Evolutionary conservation across 2,113 vertebrate species (phyloP), one percentile per base, ranked within the genome.

Genomic region (Poeciliopsis retropinna): DNA sequence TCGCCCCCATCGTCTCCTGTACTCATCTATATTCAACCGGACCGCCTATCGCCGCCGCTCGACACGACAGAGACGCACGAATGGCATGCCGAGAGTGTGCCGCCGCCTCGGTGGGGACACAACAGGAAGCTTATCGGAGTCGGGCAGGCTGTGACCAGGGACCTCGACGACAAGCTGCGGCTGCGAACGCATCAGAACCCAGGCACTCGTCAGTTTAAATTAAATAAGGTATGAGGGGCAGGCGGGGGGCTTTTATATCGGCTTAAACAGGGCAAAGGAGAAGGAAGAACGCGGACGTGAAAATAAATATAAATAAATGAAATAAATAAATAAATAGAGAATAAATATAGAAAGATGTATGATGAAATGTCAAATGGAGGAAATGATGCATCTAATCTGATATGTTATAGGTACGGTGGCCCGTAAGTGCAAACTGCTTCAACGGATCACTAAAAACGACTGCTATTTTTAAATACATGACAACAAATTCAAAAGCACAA

Each of bases 301-400:
- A 70, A 62, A n/a, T 19, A 37, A 31, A 31, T 19, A 72, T 22
- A 63, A 72, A 67, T 60, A 66, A 62, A 37, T 66, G 39, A 28
- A 76, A 84, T 86, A 87, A 82, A 85, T 85, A 67, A 76, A 88
- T 85, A 76, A 63, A 83, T 74, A 47, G 1, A 17, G 78, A 70
- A 84, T 85, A 90, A 63, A 78, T 67, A 78, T 47, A 82, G 75
- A 83, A 76, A 84, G 67, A 85, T 83, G 72, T 77, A 83, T 64
- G 60, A 85, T 88, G 82, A 75, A 76, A 87, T 89, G 82, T 76
- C 62, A 67, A 60, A 83, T 90, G 76, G 81, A 74, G 76, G 81
- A 74, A 51, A 39, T 70, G 39, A 80, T 62, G 79, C 5, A 7
- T 80, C 51, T 81, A 72, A 67, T 81, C 34, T 85, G 67, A 88